A percentile compares a stretch with the other conserved stretches of the same genome.
Evolutionary conservation across 1,140 invertebrate species (phyloP).

Genomic region (Sinonovacula constricta): DNA sequence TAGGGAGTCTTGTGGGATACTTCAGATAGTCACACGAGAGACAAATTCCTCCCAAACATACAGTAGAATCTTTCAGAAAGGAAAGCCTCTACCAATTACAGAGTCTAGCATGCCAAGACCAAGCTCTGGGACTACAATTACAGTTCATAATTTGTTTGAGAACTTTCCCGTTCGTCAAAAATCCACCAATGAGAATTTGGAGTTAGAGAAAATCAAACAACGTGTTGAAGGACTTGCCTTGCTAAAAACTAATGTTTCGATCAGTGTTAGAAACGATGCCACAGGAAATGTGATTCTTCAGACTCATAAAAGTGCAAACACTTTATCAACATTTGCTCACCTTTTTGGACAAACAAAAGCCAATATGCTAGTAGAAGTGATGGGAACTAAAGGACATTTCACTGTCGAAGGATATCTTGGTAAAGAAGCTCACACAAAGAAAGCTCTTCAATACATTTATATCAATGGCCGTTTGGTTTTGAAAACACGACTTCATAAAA

Average conservation of each 20-base stretch:
- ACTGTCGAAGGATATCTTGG: conserved; percentile 81
- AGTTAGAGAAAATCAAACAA: conserved; percentile 81
- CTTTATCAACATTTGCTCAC: conserved; percentile 80
- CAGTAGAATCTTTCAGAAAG: conserved; percentile 79
- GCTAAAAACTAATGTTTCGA: conserved; percentile 81
- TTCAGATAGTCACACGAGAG: conserved; percentile 81
- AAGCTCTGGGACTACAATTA: conserved; percentile 84
- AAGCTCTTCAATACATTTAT: conserved; percentile 82
- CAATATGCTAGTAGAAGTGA: conserved; percentile 79
- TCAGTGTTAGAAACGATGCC: conserved; percentile 83
- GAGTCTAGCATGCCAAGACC: conserved; percentile 77
- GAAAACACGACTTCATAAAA: conserved; percentile 80
- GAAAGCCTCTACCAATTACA: conserved; percentile 66
- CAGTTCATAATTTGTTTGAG: conserved; percentile 82
- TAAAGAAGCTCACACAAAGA: conserved; percentile 77
- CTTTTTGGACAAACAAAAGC: conserved; percentile 80
- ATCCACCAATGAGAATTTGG: conserved; percentile 79
- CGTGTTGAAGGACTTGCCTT: conserved; percentile 82
- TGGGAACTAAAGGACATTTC: conserved; percentile 79
- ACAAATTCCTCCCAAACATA: conserved; percentile 78
- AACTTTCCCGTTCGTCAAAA: conserved; percentile 83
- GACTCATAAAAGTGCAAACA: conserved; percentile 80
- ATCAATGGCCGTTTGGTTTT: conserved; percentile 82
- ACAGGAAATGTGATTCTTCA: conserved; percentile 81
- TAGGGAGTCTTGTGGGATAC: conserved; percentile 79